Evolutionary conservation across 2,797 vertebrate genomes (phyloP), one percentile per base, ranked within the genome.

Genomic region (Galagoides demidoff): DNA sequence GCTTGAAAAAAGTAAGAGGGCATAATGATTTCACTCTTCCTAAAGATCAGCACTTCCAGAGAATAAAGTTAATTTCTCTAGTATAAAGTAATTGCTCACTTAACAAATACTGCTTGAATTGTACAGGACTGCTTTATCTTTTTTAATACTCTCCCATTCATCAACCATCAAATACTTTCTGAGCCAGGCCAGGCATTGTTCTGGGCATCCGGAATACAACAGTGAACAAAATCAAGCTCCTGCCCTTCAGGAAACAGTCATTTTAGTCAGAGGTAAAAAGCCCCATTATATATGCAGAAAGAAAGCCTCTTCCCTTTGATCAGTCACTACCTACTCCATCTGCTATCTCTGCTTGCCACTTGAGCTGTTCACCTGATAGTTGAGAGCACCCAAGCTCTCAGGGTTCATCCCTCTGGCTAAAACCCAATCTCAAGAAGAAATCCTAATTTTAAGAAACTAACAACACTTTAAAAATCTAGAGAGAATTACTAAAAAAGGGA

Each of bases 391-490:
- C 6, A 25, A 57, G 25, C n/a, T 84, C 79, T n/a, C 5, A 23
- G 29, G 57, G n/a, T 19, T 92, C 22, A 88, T 11, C 14, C 52
- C 34, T 31, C 20, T 70, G 66, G 55, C 7, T 22, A 88, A 96
- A 95, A 49, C n/a, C n/a, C 14, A 22, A 64, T 55, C 82, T 76
- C 31, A 61, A 92, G 43, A 61, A 78, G 59, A 93, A 84, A 86
- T 20, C 27, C 14, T 82, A 61, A 95, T 45, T 78, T 90, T 78
- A 92, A 92, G 49, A 39, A 95, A 37, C 68, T 90, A 95, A 76
- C 29, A 39, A 84, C 55, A 85, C 22, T 76, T 88, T 78, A 94
- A 95, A 85, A 82, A 92, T 68, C 16, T 88, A 79, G 64, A 95
- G 19, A 96, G 39, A 92, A 87, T 76, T 84, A 84, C 55, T 86